A percentile compares a stretch with the other conserved stretches of the same genome.
Conservation (phyloP, 2,113 vertebrate species). For the Herpailurus yagouaroundi region DNA sequence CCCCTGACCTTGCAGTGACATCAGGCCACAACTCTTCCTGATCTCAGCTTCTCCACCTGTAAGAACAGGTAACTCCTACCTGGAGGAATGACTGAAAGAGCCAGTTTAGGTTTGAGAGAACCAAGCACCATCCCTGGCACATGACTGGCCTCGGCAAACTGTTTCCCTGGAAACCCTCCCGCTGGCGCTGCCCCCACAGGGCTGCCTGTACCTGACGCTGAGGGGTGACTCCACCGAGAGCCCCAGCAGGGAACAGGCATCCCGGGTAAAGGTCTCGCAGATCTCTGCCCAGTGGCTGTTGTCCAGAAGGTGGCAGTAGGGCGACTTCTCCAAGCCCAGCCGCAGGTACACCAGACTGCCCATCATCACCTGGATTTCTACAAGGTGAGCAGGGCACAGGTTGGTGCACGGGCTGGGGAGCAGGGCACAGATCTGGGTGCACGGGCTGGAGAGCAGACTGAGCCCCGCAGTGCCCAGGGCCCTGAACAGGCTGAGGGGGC, state of each 20-base stretch:
- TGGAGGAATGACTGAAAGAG: neutral
- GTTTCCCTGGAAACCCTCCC: neutral
- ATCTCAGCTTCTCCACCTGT: neutral
- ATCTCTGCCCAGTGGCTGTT: constrained; percentile 94
- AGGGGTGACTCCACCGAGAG: constrained; percentile 94
- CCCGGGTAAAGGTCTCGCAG: constrained; percentile 93
- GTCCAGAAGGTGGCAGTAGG: constrained; percentile 92
- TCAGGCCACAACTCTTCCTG: neutral
- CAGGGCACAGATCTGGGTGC: neutral
- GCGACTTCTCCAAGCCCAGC: constrained; percentile 93
- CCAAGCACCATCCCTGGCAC: neutral
- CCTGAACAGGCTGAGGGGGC: neutral
- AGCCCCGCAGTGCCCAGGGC: no score
- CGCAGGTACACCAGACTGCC: constrained; percentile 94
- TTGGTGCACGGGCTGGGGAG: neutral
- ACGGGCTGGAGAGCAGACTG: neutral
- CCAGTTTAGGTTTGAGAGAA: neutral
- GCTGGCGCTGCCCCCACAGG: neutral
- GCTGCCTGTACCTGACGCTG: constrained; percentile 90
- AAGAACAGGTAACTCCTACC: neutral
- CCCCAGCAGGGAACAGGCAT: constrained; percentile 92
- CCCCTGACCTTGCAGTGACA: neutral
- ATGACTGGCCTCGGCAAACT: neutral
- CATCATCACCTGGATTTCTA: constrained; percentile 96
- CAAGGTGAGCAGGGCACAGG: neutral